Evolutionary conservation across 2,888 invertebrate genomes (phyloP), one percentile per base, ranked within the genome.

Genomic region (Mythimna vitellina): DNA sequence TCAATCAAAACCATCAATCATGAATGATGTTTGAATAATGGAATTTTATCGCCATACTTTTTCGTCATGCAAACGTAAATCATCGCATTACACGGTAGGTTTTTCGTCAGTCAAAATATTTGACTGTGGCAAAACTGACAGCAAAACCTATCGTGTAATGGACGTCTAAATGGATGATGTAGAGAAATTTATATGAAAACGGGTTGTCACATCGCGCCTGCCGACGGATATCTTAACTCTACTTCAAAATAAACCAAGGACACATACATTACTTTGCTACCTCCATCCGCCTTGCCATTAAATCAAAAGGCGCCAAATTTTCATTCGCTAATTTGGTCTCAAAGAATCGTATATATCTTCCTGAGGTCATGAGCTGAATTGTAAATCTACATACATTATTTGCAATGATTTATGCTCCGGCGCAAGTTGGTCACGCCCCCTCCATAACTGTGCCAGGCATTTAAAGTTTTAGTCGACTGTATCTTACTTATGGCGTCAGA

Each of bases 291-390:
- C 70, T 72, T 53, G 71, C 56, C 63, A 81, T 74, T 86, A 86
- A 89, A 89, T 89, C 80, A 86, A 83, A 80, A 82, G 90, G 91
- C 90, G 89, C 89, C 91, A 88, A 87, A 87, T 65, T 81, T 74
- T 79, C 82, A 85, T 79, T 66, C 81, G 80, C 83, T 87, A 86
- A 90, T 90, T 91, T 85, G 84, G 85, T 85, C 69, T 60, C 71
- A 68, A 82, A 73, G 69, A 74, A 81, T 81, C 83, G 76, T 88
- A 90, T 88, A 90, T 88, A 88, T 88, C 86, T 84, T 87, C 67
- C 76, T 68, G 38, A 73, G 82, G 57, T 85, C 91, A 88, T 88
- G 91, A 80, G 81, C 86, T 86, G 92, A 92, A 93, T 93, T 84
- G 73, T 82, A 86, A 89, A 86, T 78, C 65, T 72, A 69, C 73